Evolutionary conservation across 2,113 vertebrate species (phyloP), one percentile per base, ranked within the genome.

Genomic region (Psammodynastes pulverulentus): DNA sequence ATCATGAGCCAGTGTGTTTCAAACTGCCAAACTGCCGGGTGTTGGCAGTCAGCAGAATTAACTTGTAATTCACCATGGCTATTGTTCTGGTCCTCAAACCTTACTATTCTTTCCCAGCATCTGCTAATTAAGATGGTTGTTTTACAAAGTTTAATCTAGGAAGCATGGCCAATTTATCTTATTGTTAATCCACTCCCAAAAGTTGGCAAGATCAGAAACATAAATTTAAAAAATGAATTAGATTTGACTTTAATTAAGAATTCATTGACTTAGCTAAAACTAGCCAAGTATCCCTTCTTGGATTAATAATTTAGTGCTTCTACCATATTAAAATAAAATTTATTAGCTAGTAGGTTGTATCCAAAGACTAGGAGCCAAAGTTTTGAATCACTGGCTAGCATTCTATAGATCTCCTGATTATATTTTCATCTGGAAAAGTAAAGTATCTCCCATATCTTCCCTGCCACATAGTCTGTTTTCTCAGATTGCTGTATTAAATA

Each of bases 401-500:
- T 9, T 21, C 90, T 5, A 4, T 89, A 84, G 85, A 53, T 92
- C 24, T 90, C 45, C 24, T 26, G 19, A 29, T 62, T 24, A 12
- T 87, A 26, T 51, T 88, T 90, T 87, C 49, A 89, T 9, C 84
- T 87, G 86, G 0, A 24, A 95, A 92, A 1, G 39, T 43, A 85
- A 45, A 34, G 9, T 84, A 49, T 39, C n/a, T 84, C 13, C 6
- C 24, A 23, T 9, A 53, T 46, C 0, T 79, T 91, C 29, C n/a
- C 43, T 48, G 56, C 53, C 86, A 85, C 87, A 34, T 89, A 5
- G 43, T 49, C 10, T 9, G 4, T 46, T 3, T 67, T 45, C 48
- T 94, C 46, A 91, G 13, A 39, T 58, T 92, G 92, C 91, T 86
- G 2, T n/a, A 95, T 94, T 87, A 92, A 89, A 89, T 91, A 45